Evolutionary conservation across 2,888 invertebrate species (phyloP).

Genomic region (Drosophila putrida): DNA sequence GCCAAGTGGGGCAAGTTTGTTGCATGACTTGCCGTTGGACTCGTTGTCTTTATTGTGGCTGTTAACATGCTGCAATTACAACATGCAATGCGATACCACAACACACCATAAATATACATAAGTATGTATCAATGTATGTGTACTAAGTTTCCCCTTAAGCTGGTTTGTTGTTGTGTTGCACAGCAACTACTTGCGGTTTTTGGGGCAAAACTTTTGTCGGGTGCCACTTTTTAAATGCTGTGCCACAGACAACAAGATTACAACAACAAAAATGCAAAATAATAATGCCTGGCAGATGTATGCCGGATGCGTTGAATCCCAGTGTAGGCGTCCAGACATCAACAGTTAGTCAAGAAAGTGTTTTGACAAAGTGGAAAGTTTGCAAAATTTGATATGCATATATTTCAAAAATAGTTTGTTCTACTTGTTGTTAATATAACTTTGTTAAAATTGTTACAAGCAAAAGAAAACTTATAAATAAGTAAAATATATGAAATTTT

Average conservation of each 20-base stretch:
- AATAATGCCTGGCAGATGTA: slow-evolving; percentile 29
- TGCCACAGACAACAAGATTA: slow-evolving; percentile 45
- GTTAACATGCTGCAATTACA: slow-evolving; percentile 46
- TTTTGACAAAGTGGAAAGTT: no score
- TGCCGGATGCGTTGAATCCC: slow-evolving; percentile 30
- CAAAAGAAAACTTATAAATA: no score
- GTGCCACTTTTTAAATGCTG: slow-evolving; percentile 35
- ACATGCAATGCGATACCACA: slow-evolving; percentile 32
- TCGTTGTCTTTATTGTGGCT: slow-evolving; percentile 6
- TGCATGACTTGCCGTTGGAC: slow-evolving; percentile 17
- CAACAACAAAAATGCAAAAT: slow-evolving; percentile 41
- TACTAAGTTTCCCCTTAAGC: neutral
- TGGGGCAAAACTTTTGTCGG: slow-evolving; percentile 22
- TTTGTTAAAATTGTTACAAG: no score
- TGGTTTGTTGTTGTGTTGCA: slow-evolving; percentile 17
- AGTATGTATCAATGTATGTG: neutral
- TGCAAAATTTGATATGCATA: no score
- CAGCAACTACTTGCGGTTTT: slow-evolving; percentile 34
- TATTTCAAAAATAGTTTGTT: no score
- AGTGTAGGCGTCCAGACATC: slow-evolving; percentile 9
- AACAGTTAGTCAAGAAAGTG: no score
- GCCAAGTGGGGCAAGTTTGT: slow-evolving; percentile 14
- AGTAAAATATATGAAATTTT: no score
- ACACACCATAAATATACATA: neutral
- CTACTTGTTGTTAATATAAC: no score